Evolutionary conservation across 2,797 vertebrate species (phyloP).

Genomic region (Ptychobarbus kaznakovi): DNA sequence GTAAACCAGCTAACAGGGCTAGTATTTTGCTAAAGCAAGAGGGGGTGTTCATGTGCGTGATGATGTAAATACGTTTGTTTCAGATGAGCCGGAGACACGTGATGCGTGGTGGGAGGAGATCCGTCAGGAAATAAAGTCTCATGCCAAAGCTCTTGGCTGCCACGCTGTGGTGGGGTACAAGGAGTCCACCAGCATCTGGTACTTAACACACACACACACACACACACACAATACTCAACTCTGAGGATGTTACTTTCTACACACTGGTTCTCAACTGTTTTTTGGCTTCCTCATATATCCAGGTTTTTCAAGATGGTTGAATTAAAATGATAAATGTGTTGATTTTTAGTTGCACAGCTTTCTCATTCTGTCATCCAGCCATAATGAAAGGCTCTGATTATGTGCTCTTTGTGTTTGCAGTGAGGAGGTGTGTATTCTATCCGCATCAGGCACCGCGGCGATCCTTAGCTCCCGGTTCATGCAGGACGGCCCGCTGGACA

Average conservation of each 20-base stretch:
- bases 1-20: slow-evolving; percentile 24
- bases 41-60: slow-evolving; percentile 34
- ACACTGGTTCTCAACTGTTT: background rate
- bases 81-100: slow-evolving; percentile 99
- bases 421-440: slow-evolving; percentile 98
- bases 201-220: slow-evolving; percentile 67
- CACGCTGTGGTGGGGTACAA: slow-evolving; percentile 98
- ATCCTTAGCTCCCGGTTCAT: slow-evolving; percentile 95
- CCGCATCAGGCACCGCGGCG: slow-evolving; percentile 94
- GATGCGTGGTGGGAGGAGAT: slow-evolving; percentile 99
- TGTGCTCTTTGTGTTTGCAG: slow-evolving; percentile 71
- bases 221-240: background rate
- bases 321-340: background rate
- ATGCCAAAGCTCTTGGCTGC: slow-evolving; percentile 97
- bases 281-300: background rate
- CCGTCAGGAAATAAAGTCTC: slow-evolving; percentile 99
- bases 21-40: slow-evolving; percentile 3
- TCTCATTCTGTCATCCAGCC: background rate
- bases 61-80: slow-evolving; percentile 74
- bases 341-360: background rate
- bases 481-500: slow-evolving; percentile 92
- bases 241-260: background rate
- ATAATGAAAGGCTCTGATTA: background rate
- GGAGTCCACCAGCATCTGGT: slow-evolving; percentile 99
- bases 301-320: background rate